Evolutionary conservation across 2,797 vertebrate species (phyloP).

Genomic region (Anas flavirostris): DNA sequence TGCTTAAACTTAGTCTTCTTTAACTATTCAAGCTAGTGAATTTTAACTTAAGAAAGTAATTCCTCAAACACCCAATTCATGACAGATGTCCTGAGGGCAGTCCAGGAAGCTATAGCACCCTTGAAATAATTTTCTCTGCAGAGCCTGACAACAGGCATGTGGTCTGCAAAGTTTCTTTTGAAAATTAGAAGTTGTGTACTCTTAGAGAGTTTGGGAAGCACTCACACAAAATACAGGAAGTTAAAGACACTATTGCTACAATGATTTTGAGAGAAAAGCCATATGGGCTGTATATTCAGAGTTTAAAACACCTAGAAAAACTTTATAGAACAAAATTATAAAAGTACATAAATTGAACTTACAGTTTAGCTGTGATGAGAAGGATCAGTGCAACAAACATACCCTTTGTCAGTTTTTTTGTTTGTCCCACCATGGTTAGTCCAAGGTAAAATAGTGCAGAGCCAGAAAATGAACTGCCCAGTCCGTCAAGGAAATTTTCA

Average conservation of each 20-base stretch:
- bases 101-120: background rate
- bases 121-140: background rate
- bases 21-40: background rate
- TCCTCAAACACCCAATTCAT: background rate
- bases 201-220: background rate
- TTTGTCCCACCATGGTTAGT: constrained; percentile 96
- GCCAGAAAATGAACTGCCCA: constrained; percentile 94
- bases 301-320: background rate
- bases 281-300: background rate
- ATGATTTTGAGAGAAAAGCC: background rate
- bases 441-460: constrained; percentile 97
- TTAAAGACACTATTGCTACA: no score
- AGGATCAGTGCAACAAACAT: constrained; percentile 92
- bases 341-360: constrained; percentile 76
- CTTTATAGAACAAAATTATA: background rate
- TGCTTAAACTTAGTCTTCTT: background rate
- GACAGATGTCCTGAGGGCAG: background rate
- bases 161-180: background rate
- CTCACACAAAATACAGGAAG: background rate
- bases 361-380: constrained; percentile 98
- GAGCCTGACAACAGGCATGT: background rate
- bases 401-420: constrained; percentile 89
- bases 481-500: constrained; percentile 92
- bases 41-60: background rate
- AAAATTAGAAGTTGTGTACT: background rate